Evolutionary conservation across 2,797 vertebrate genomes (phyloP).

Genomic region (Tenualosa ilisha): DNA sequence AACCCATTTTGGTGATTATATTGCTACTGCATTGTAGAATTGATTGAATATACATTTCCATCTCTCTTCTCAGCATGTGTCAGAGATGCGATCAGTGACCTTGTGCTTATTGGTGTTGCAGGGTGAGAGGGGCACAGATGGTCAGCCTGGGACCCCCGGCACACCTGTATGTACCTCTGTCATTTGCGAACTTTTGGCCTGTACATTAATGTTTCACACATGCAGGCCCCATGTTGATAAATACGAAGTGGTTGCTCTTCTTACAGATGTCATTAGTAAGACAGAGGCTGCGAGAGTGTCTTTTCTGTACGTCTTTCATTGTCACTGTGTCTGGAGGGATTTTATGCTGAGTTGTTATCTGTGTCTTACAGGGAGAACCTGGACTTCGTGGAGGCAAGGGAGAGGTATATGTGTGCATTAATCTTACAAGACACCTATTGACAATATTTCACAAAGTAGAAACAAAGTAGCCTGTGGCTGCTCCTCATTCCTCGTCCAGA

Average conservation of each 20-base stretch:
- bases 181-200: not conserved
- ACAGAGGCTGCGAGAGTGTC: not conserved
- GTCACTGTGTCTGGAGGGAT: not conserved
- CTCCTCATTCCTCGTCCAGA: no score
- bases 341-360: not conserved
- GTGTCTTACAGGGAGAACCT: constrained; percentile 52
- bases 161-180: constrained; percentile 45
- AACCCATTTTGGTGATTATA: not conserved
- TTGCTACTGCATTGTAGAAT: not conserved
- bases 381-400: constrained; percentile 61
- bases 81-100: not conserved
- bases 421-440: not conserved
- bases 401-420: constrained; percentile 52
- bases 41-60: no score
- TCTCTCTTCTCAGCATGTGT: not conserved
- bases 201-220: not conserved
- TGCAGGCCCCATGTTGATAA: no score
- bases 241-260: not conserved
- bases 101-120: constrained; percentile 34
- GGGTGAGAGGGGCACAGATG: constrained; percentile 52
- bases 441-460: not conserved
- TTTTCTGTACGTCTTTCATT: not conserved
- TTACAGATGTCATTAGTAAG: not conserved
- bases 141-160: constrained; percentile 51
- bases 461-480: no score